A percentile compares a stretch with the other conserved stretches of the same genome.
Evolutionary conservation across 2,113 vertebrate genomes (phyloP).

Genomic region (Sinosuthora webbiana): DNA sequence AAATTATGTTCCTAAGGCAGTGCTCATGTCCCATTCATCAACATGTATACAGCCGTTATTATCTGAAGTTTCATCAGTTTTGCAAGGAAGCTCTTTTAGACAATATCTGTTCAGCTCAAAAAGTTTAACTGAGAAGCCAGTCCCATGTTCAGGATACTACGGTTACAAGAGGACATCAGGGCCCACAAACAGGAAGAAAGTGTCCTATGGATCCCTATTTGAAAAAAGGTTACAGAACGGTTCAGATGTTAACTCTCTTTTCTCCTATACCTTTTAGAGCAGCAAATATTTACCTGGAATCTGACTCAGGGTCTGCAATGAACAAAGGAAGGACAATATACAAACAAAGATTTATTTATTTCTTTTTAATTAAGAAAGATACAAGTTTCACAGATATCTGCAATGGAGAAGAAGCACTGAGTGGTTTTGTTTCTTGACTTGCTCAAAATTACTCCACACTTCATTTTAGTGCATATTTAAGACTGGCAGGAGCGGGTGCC

Average conservation of each 20-base stretch:
- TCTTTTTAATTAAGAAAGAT: background rate
- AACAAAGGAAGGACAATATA: background rate
- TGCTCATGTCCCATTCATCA: background rate
- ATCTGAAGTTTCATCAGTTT: background rate
- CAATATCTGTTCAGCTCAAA: background rate
- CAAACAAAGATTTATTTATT: background rate
- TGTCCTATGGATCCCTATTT: background rate
- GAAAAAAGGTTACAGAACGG: background rate
- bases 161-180: background rate
- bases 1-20: background rate
- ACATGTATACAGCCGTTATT: rapidly evolving
- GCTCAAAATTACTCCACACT: background rate
- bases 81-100: background rate
- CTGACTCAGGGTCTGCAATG: background rate
- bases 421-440: background rate
- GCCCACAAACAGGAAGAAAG: background rate
- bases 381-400: background rate
- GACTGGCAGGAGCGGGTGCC: background rate
- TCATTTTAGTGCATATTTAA: background rate
- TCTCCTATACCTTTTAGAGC: rapidly evolving
- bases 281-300: background rate
- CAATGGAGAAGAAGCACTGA: background rate
- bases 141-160: background rate
- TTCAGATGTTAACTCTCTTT: background rate
- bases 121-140: background rate